These are phyloP conservation scores for Corapipo altera DNA, from an alignment of 2,113 vertebrate species.

Conservation along the genomic window DNA sequence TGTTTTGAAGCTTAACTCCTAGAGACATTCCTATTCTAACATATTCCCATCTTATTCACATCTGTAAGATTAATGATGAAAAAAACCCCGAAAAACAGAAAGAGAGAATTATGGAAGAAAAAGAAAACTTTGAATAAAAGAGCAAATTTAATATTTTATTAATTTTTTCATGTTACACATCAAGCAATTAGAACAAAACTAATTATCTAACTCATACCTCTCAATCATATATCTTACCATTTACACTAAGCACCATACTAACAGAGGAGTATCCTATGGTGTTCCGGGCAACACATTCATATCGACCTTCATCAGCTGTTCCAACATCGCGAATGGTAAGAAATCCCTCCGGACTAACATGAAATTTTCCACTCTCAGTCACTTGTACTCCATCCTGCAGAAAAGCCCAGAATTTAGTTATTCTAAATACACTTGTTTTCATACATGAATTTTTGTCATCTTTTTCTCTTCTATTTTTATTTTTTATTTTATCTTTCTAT, in stretches of 20 bases:
- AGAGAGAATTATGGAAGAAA: not conserved
- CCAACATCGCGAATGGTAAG: constrained; percentile 92
- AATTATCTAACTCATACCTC: not conserved
- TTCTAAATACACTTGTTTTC: not conserved
- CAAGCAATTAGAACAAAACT: not conserved
- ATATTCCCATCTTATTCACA: not conserved
- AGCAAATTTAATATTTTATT: not conserved
- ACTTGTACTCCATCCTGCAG: constrained; percentile 94
- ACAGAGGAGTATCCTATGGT: constrained; percentile 89
- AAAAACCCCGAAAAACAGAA: not conserved
- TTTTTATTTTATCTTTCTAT: not conserved
- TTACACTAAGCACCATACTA: constrained; percentile 92
- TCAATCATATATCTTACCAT: constrained; percentile 74
- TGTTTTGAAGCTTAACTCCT: not conserved
- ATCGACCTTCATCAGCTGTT: constrained; percentile 88
- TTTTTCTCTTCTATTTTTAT: not conserved
- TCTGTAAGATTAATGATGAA: not conserved
- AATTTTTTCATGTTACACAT: not conserved
- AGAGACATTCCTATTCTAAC: not conserved
- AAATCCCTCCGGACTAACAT: constrained; percentile 88
- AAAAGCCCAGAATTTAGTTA: not conserved
- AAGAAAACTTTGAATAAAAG: not conserved
- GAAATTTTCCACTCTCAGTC: constrained; percentile 97
- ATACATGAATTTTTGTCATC: not conserved
- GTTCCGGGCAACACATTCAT: constrained; percentile 93